Conservation (phyloP, 2,797 vertebrate species). For the Microcaecilia unicolor region DNA sequence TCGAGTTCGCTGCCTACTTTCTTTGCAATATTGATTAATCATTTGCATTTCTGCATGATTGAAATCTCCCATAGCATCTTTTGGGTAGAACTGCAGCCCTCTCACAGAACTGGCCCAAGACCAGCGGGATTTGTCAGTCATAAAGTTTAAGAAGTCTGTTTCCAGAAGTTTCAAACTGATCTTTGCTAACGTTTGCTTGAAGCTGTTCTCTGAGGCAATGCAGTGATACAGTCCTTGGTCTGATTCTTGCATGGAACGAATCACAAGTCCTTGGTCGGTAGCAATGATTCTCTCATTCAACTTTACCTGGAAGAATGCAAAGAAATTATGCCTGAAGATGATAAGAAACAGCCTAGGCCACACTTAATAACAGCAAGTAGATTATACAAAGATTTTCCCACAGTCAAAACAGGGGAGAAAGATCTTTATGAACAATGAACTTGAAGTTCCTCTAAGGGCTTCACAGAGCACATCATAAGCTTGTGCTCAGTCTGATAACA, state of each 20-base stretch:
- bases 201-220: conserved; percentile 85
- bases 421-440: too few species aligned
- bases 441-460: too few species aligned
- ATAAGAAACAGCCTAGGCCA: background rate
- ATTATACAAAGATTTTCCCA: too few species aligned
- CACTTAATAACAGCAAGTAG: too few species aligned
- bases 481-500: too few species aligned
- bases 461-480: too few species aligned
- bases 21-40: conserved; percentile 91
- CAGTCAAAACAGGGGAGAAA: too few species aligned
- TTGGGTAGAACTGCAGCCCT: conserved; percentile 67
- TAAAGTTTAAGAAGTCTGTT: conserved; percentile 67
- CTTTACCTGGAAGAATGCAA: conserved; percentile 67
- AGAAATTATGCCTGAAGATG: background rate
- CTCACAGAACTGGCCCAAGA: conserved; percentile 68
- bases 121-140: conserved; percentile 82
- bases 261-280: conserved; percentile 86
- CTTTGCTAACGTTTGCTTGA: conserved; percentile 91
- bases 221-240: conserved; percentile 94
- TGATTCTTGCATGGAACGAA: conserved; percentile 75
- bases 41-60: conserved; percentile 82
- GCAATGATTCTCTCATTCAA: conserved; percentile 80
- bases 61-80: conserved; percentile 73
- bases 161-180: conserved; percentile 84
- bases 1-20: conserved; percentile 73